Evolutionary conservation across 1,140 invertebrate genomes (phyloP).

Genomic region (Pseudomyrmex cubaensis): DNA sequence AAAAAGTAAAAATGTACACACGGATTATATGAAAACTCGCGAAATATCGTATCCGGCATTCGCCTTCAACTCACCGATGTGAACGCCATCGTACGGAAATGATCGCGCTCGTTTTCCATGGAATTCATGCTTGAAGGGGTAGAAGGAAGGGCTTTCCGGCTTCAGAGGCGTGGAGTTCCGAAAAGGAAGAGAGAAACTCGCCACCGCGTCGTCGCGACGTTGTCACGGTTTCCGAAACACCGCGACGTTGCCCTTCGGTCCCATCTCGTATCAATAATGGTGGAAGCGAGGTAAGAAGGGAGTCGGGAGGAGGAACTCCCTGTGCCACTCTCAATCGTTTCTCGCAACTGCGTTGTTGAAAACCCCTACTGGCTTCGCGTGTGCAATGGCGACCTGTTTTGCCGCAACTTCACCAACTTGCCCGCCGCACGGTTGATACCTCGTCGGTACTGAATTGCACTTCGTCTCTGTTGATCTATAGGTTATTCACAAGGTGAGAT

Average conservation of each 20-base stretch:
- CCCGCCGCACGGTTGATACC: neutral
- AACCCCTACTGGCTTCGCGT: slow-evolving; percentile 10
- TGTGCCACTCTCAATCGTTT: slow-evolving; percentile 23
- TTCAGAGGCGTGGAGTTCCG: slow-evolving; percentile 26
- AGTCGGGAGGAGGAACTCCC: slow-evolving; percentile 1
- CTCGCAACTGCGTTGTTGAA: slow-evolving; percentile 43
- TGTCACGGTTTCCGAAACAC: slow-evolving; percentile 44
- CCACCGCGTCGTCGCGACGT: slow-evolving; percentile 31
- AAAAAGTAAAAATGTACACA: no score
- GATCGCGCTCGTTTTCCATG: slow-evolving; percentile 57
- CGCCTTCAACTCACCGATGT: slow-evolving; percentile 35
- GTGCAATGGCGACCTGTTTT: slow-evolving; percentile 36
- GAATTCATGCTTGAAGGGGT: slow-evolving; percentile 36
- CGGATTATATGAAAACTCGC: no score
- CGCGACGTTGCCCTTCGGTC: slow-evolving; percentile 52
- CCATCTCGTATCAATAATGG: slow-evolving; percentile 44
- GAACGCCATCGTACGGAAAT: slow-evolving; percentile 60
- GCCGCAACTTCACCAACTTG: slow-evolving; percentile 16
- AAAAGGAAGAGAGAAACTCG: slow-evolving; percentile 52
- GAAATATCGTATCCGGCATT: no score
- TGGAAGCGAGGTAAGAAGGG: neutral
- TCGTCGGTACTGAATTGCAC: neutral
- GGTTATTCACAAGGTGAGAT: neutral
- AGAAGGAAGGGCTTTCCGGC: neutral
- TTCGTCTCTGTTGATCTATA: neutral